Evolutionary conservation across 2,888 invertebrate genomes (phyloP), one percentile per base, ranked within the genome.

Genomic region (Chelonus formosanus): DNA sequence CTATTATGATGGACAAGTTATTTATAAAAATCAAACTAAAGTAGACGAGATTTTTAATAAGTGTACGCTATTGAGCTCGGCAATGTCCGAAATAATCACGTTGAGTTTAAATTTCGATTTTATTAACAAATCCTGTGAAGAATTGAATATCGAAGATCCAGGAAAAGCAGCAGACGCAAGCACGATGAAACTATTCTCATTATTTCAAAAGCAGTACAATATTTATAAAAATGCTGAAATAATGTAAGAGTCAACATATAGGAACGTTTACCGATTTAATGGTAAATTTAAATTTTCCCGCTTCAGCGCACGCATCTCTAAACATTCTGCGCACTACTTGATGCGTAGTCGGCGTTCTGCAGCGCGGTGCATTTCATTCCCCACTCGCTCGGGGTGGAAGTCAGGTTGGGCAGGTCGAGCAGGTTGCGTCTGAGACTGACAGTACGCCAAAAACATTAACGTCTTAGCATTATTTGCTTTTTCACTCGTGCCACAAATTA

Each of bases 351-450:
- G 52, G 65, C 55, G 53, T 65, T 68, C 67, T 68, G 70, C 65
- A 40, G 45, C 67, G 57, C 63, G 62, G 61, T 47, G 45, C 67
- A 67, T 31, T 10, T 20, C 40, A 40, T 20, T 55, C 43, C 10
- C 31, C 55, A 57, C 68, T 67, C 61, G 67, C 54, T 53, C 61
- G 60, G 67, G 70, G 72, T 72, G 64, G 73, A 73, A 75, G 79
- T 78, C 79, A 80, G 80, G 79, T 79, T 80, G 77, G 78, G 76
- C 74, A 72, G 55, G 61, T 61, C 58, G 47, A 58, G 34, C 47
- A 45, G 43, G 60, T 61, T 52, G 52, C 56, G 55, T 52, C 34
- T 50, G 34, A 34, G 32, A 53, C 53, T 61, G 61, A 61, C 61
- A 61, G 44, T 6, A 52, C 31, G 50, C 32, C 4, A 43, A 61